Percentiles rank a stretch among this genome's conserved stretches.
Conservation (phyloP, 1,140 invertebrate species). For the Heliothis virescens region DNA sequence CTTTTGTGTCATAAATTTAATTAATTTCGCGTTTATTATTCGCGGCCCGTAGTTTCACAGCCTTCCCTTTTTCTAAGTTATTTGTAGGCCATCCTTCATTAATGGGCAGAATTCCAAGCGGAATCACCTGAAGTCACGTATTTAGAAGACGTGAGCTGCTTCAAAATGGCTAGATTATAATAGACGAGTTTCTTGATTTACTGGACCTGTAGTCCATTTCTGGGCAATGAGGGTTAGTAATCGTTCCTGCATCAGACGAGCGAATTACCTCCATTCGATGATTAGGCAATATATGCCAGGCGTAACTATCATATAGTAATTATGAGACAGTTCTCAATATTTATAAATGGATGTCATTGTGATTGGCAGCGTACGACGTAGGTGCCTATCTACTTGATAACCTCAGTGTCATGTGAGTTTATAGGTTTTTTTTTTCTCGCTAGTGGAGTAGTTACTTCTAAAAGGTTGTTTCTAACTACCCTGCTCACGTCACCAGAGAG, state of each 20-base stretch:
- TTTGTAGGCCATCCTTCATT: slow-evolving; percentile 46
- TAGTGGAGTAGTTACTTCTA: background rate
- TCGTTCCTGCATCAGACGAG: background rate
- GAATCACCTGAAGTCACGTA: slow-evolving; percentile 37
- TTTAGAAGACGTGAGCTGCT: slow-evolving; percentile 17
- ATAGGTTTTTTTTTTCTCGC: background rate
- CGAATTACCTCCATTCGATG: no score
- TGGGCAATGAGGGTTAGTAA: background rate
- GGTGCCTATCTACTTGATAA: no score
- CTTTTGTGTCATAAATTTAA: slow-evolving; percentile 21
- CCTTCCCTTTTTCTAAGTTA: slow-evolving; percentile 40
- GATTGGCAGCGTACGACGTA: no score
- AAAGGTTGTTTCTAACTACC: background rate
- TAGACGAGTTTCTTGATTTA: background rate
- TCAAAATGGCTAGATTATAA: slow-evolving; percentile 21
- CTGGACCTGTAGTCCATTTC: background rate
- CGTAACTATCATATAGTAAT: no score
- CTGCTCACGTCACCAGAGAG: background rate
- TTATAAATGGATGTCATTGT: no score
- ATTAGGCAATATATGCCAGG: no score
- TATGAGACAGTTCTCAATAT: no score
- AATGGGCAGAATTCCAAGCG: slow-evolving; percentile 46
- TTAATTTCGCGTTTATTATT: slow-evolving; percentile 23
- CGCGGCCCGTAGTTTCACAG: slow-evolving; percentile 19
- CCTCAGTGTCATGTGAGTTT: no score